Evolutionary conservation across 1,140 invertebrate species (phyloP), one percentile per base, ranked within the genome.

Genomic region (Apis mellifera): DNA sequence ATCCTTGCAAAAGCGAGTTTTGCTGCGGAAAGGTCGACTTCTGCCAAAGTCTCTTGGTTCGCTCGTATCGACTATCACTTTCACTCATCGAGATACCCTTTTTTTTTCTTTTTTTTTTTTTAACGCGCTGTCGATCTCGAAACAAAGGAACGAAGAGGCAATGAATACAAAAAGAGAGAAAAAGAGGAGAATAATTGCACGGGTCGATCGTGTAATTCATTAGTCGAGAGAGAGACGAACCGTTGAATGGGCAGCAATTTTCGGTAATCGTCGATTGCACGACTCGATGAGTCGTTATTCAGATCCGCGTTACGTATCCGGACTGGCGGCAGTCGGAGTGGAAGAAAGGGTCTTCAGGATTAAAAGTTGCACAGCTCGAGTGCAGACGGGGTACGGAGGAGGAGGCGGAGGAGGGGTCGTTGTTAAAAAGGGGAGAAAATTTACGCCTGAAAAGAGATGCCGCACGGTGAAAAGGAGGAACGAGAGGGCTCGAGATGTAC

Each of bases 191-290:
- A 66, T 83, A 78, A 85, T 86, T 70, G 84, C 48, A 15, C 13
- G 54, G 66, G 59, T 48, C 60, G 32, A 54, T 62, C 69, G 57
- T 66, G 74, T 84, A 84, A 84, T 84, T 76, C 60, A 60, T 83
- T 85, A 82, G 54, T 19, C 19, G 59, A 65, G 68, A 62, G 59
- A 65, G 68, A 62, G 66, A 57, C 70, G 42, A 75, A 55, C 21
- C 32, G 69, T 54, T 70, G 82, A 82, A 85, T 83, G 74, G 64
- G 55, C 86, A 77, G 79, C 74, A 79, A 82, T 85, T 89, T 89
- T 86, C 78, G 50, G 72, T 88, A 87, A 87, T 87, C 76, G 72
- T 60, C 74, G 86, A 87, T 87, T 87, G 86, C 86, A 71, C 81
- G 76, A 80, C 60, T 66, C 84, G 84, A 80, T 79, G 84, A 84